Percentiles rank a stretch among this genome's conserved stretches.
phyloP scores from a whole-genome alignment of 1,140 invertebrate genomes.

The Lordiphosa collinella region DNA sequence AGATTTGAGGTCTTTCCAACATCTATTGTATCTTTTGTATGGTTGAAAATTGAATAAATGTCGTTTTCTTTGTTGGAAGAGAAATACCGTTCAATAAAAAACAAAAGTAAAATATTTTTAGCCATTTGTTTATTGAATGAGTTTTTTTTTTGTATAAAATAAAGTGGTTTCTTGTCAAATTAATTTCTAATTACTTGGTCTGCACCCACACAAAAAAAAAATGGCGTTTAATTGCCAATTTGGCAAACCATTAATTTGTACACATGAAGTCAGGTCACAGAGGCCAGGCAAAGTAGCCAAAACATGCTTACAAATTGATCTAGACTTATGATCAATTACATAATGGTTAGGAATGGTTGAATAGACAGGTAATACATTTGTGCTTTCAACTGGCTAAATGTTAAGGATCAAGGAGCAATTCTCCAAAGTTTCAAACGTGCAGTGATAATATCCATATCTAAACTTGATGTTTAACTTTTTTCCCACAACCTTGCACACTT shows the following conservation, averaged over 20 bases:
- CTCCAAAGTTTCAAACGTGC: too few relatives aligned
- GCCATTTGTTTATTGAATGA: constrained; percentile 26
- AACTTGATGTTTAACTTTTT: too few relatives aligned
- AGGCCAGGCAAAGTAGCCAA: constrained; percentile 1
- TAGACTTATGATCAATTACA: not conserved
- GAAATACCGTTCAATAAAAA: constrained; percentile 31
- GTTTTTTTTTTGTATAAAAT: constrained; percentile 22
- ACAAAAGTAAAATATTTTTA: constrained; percentile 54
- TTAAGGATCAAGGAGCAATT: too few relatives aligned
- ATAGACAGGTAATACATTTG: too few relatives aligned
- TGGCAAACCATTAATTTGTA: constrained; percentile 17
- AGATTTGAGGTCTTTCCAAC: not conserved
- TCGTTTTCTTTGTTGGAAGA: constrained; percentile 59
- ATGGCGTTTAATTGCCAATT: constrained; percentile 26
- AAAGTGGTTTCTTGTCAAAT: constrained; percentile 26
- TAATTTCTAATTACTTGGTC: constrained; percentile 23
- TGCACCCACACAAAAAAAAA: constrained; percentile 43
- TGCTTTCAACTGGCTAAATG: too few relatives aligned
- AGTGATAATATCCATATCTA: too few relatives aligned
- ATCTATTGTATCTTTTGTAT: constrained; percentile 6
- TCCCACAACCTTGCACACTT: too few relatives aligned
- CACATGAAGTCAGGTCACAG: constrained; percentile 21
- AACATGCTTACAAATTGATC: not conserved
- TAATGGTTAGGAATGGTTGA: too few relatives aligned
- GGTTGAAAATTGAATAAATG: constrained; percentile 55